phyloP scores from a whole-genome alignment of 1,140 invertebrate species.

The Temnothorax nylanderi region DNA sequence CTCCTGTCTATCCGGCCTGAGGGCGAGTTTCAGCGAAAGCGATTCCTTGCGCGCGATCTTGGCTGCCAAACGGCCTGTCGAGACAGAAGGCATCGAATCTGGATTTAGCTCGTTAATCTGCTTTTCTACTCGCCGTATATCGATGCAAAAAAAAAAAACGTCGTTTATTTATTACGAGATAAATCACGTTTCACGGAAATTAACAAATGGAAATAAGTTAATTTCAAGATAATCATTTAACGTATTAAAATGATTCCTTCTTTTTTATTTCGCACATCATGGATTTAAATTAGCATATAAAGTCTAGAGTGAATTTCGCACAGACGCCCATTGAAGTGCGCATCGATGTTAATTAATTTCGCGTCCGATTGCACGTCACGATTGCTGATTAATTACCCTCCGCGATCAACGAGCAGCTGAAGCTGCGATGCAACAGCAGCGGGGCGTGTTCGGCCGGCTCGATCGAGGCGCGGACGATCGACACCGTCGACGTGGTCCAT shows the following conservation, averaged over 20 bases:
- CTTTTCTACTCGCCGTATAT: not conserved
- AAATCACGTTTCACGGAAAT: not conserved
- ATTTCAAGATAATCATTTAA: not conserved
- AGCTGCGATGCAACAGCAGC: slow-evolving; percentile 59
- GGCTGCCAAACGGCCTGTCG: slow-evolving; percentile 90
- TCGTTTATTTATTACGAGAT: not conserved
- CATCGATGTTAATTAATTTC: slow-evolving; percentile 47
- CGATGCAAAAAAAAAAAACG: not conserved
- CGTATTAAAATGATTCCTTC: not conserved
- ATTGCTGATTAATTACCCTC: slow-evolving; percentile 70
- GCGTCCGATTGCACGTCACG: slow-evolving; percentile 21
- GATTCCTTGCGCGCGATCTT: slow-evolving; percentile 98
- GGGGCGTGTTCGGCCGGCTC: slow-evolving; percentile 55
- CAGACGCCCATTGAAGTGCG: not conserved
- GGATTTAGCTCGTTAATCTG: slow-evolving; percentile 18
- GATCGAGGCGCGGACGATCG: slow-evolving; percentile 71
- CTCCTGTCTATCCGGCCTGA: slow-evolving; percentile 96
- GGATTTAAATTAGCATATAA: not conserved
- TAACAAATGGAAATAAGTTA: not conserved
- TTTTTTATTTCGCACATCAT: not conserved
- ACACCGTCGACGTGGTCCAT: slow-evolving; percentile 76
- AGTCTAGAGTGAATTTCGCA: not conserved
- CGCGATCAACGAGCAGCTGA: slow-evolving; percentile 69
- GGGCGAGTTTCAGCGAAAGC: slow-evolving; percentile 96
- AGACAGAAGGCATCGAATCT: slow-evolving; percentile 57